Conservation (phyloP, 2,888 invertebrate genomes). For the Callinectes sapidus region DNA sequence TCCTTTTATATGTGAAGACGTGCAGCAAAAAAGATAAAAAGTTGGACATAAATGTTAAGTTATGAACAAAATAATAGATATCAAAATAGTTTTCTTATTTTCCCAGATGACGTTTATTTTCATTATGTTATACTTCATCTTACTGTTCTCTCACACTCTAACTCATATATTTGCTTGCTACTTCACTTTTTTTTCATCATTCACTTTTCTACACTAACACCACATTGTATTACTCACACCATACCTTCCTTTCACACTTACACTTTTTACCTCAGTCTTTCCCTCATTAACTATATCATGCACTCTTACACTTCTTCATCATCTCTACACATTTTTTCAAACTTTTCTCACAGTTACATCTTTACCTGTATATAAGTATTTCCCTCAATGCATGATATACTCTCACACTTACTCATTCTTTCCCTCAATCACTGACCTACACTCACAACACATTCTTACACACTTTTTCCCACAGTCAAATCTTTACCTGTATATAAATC, state of each 20-base stretch:
- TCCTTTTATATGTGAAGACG: too few relatives aligned
- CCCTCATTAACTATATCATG: neutral
- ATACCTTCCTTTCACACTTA: neutral
- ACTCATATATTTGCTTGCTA: neutral
- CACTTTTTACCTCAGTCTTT: neutral
- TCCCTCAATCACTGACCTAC: too few relatives aligned
- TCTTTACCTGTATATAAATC: neutral
- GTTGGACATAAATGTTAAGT: too few relatives aligned
- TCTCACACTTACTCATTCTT: too few relatives aligned
- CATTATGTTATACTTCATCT: neutral
- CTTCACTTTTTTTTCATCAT: neutral
- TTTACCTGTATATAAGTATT: too few relatives aligned
- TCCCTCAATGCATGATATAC: too few relatives aligned
- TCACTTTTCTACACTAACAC: neutral
- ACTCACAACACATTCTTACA: too few relatives aligned
- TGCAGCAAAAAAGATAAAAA: too few relatives aligned
- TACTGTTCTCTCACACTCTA: neutral
- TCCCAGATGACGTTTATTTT: neutral
- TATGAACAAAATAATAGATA: too few relatives aligned
- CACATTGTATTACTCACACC: neutral
- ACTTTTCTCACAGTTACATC: too few relatives aligned
- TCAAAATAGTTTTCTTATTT: neutral
- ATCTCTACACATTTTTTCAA: too few relatives aligned
- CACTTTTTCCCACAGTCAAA: too few relatives aligned
- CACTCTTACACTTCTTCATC: neutral